A percentile compares a stretch with the other conserved stretches of the same genome.
phyloP scores from a whole-genome alignment of 2,888 invertebrate genomes.

The Drosophila parthenogenetica region DNA sequence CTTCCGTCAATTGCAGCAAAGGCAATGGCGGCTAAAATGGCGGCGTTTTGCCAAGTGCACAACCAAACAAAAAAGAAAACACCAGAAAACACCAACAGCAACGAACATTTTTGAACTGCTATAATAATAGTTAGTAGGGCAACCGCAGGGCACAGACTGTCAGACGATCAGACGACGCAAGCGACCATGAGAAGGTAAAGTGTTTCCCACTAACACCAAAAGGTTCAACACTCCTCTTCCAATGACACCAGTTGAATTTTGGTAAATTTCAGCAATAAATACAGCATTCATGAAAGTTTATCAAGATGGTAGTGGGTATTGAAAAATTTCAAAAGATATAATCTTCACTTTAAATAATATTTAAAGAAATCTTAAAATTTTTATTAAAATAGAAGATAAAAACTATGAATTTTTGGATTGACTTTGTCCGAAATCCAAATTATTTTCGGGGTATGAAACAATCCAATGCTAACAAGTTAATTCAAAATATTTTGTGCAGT shows the following conservation, averaged over 20 bases:
- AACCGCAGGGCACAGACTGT: slow-evolving; percentile 68
- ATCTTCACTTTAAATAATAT: too few species aligned
- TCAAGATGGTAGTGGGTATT: too few species aligned
- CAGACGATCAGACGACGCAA: slow-evolving; percentile 19
- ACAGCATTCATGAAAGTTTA: too few species aligned
- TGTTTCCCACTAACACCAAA: slow-evolving; percentile 17
- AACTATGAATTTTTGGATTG: too few species aligned
- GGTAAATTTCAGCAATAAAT: neutral
- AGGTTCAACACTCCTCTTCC: slow-evolving; percentile 1
- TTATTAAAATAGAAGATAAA: too few species aligned
- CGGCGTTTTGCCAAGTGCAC: slow-evolving; percentile 73
- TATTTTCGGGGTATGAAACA: neutral
- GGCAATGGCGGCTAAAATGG: slow-evolving; percentile 73
- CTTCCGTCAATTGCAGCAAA: slow-evolving; percentile 75
- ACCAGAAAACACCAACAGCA: slow-evolving; percentile 36
- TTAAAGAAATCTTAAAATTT: too few species aligned
- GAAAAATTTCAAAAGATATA: too few species aligned
- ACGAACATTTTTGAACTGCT: slow-evolving; percentile 62
- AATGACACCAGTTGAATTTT: slow-evolving; percentile 46
- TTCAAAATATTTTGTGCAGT: neutral
- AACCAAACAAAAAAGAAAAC: slow-evolving; percentile 21
- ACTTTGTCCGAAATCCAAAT: neutral
- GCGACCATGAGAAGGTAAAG: slow-evolving; percentile 1
- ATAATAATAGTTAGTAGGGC: slow-evolving; percentile 79
- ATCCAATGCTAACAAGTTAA: neutral